Conservation (phyloP, 2,797 vertebrate genomes). For the Coreius guichenoti region DNA sequence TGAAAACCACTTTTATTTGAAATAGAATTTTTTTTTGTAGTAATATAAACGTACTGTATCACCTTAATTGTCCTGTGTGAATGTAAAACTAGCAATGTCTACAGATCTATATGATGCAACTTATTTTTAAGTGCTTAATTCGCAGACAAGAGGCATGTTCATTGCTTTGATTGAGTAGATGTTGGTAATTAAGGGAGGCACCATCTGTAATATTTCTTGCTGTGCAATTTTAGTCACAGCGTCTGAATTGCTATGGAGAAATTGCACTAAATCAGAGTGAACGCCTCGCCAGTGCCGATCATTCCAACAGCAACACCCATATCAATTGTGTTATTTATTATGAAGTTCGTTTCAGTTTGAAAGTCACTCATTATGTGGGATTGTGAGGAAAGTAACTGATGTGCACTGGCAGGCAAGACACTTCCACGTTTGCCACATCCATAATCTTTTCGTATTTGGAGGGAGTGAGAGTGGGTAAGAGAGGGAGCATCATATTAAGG, state of each 20-base stretch:
- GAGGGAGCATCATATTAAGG: slow-evolving; percentile 43
- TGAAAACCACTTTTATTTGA: background rate
- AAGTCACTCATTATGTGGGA: slow-evolving; percentile 51
- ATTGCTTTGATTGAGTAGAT: slow-evolving; percentile 56
- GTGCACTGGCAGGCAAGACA: slow-evolving; percentile 47
- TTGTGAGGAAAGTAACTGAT: slow-evolving; percentile 58
- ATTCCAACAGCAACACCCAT: slow-evolving; percentile 38
- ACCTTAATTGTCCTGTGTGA: background rate
- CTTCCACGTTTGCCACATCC: slow-evolving; percentile 42
- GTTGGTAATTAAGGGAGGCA: slow-evolving; percentile 57
- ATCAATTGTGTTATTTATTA: slow-evolving; percentile 36
- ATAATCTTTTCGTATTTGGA: slow-evolving; percentile 53
- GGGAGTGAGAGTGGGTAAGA: slow-evolving; percentile 23
- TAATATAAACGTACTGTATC: background rate
- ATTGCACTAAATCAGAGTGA: slow-evolving; percentile 51
- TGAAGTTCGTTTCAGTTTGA: slow-evolving; percentile 45
- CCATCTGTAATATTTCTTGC: slow-evolving; percentile 57
- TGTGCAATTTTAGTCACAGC: slow-evolving; percentile 42
- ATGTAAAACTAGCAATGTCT: background rate
- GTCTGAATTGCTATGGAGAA: slow-evolving; percentile 46
- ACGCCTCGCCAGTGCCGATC: slow-evolving; percentile 45
- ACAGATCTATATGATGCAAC: background rate
- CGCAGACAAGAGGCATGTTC: slow-evolving; percentile 51
- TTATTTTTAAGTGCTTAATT: slow-evolving; percentile 42
- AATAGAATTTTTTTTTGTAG: background rate